A percentile compares a stretch with the other conserved stretches of the same genome.
These are phyloP conservation scores for Elegia similella DNA, from an alignment of 2,888 invertebrate species.

Conservation along the genomic window DNA sequence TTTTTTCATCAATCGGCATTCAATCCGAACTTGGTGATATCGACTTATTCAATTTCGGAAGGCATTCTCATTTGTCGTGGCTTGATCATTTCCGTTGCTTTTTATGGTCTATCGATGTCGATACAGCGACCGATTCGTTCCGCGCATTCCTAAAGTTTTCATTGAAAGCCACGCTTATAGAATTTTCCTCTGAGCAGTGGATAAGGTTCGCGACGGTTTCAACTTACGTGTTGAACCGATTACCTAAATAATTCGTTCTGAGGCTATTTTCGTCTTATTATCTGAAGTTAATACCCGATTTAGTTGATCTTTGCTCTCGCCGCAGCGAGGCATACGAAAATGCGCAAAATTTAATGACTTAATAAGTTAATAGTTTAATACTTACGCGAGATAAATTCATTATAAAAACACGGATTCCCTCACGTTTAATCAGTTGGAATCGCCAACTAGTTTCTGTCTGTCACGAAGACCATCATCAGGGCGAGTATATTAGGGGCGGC, in stretches of 20 bases:
- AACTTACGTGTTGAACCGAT: slow-evolving; percentile 6
- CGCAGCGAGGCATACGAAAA: background rate
- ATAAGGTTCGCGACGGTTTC: slow-evolving; percentile 41
- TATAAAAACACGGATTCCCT: too few relatives aligned
- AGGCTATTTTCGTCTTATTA: background rate
- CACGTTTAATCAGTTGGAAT: too few relatives aligned
- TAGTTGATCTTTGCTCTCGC: background rate
- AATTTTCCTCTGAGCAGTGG: slow-evolving; percentile 40
- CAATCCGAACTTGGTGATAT: slow-evolving; percentile 75
- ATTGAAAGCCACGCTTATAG: slow-evolving; percentile 47
- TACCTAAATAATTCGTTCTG: slow-evolving; percentile 7
- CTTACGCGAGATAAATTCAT: too few relatives aligned
- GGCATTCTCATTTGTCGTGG: slow-evolving; percentile 68
- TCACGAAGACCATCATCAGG: too few relatives aligned
- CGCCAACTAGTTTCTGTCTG: too few relatives aligned
- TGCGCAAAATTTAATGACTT: background rate
- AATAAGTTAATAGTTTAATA: too few relatives aligned
- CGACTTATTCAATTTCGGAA: slow-evolving; percentile 76
- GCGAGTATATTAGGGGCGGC: too few relatives aligned
- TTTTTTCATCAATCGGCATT: slow-evolving; percentile 71
- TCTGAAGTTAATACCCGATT: background rate
- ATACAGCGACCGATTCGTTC: slow-evolving; percentile 64
- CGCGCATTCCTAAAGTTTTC: slow-evolving; percentile 70
- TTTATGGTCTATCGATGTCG: slow-evolving; percentile 50
- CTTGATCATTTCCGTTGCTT: slow-evolving; percentile 70